Percentiles rank a stretch among this genome's conserved stretches.
Evolutionary conservation across 2,797 vertebrate genomes (phyloP).

Genomic region (Rhynchotus rufescens): DNA sequence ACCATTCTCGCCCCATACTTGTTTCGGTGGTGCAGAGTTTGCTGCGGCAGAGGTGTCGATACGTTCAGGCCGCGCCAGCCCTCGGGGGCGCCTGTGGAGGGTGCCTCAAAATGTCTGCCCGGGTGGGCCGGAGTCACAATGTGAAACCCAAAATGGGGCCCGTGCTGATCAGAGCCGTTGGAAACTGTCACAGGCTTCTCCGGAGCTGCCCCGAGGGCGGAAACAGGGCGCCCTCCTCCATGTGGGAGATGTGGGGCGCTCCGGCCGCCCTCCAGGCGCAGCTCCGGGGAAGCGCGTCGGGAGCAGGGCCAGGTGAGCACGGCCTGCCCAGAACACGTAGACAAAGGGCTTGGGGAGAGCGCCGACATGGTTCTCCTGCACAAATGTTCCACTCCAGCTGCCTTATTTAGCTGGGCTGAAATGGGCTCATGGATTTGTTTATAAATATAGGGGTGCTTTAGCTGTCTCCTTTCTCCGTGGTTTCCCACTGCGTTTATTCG

Average conservation of each 20-base stretch:
- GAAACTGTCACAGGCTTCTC: no score
- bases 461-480: not conserved
- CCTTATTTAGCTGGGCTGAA: not conserved
- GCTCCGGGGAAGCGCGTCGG: no score
- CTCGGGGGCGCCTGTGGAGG: not conserved
- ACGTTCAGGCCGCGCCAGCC: constrained; percentile 14
- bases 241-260: no score
- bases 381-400: not conserved
- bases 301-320: not conserved
- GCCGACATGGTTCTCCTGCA: not conserved
- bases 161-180: no score
- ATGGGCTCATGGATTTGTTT: not conserved
- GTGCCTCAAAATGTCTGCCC: no score
- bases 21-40: constrained; percentile 2
- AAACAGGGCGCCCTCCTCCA: no score
- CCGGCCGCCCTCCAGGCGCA: no score
- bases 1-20: not conserved
- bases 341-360: not conserved
- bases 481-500: not conserved
- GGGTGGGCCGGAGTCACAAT: no score
- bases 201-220: no score
- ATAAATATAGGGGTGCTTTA: not conserved
- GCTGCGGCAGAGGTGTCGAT: not conserved
- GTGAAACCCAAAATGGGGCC: no score
- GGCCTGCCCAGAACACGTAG: fast-evolving